Conservation (phyloP, 1,140 invertebrate genomes). For the Orussus abietinus region DNA sequence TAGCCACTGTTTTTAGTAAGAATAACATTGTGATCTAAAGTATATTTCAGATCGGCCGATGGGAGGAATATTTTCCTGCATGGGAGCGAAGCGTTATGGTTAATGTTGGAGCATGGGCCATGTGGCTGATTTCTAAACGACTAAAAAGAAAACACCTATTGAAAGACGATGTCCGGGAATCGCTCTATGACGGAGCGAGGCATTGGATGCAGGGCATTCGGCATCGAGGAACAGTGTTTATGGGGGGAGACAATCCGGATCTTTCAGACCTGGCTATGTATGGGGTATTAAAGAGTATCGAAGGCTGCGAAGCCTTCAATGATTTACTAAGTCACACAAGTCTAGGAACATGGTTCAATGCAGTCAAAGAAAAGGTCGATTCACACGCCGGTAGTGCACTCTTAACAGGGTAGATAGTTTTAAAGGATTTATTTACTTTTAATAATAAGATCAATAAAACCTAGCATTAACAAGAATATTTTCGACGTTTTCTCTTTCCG, state of each 20-base stretch:
- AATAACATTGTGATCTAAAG: constrained; percentile 1
- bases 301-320: constrained; percentile 88
- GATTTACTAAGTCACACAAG: constrained; percentile 75
- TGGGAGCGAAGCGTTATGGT: constrained; percentile 86
- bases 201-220: constrained; percentile 74
- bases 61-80: constrained; percentile 82
- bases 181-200: constrained; percentile 85
- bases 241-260: constrained; percentile 83
- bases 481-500: too few species aligned
- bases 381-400: constrained; percentile 48
- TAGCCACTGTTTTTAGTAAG: constrained; percentile 7
- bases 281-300: constrained; percentile 90
- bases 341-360: constrained; percentile 59
- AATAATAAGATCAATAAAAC: not conserved
- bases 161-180: constrained; percentile 83
- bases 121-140: constrained; percentile 89
- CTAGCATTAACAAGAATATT: too few species aligned
- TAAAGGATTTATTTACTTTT: too few species aligned
- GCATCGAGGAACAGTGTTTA: constrained; percentile 68
- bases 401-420: constrained; percentile 24
- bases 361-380: constrained; percentile 53
- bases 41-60: constrained; percentile 77
- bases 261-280: constrained; percentile 92
- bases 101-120: constrained; percentile 89
- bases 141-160: constrained; percentile 83